Base-by-base conservation (phyloP, 2,888 invertebrate species). In the Brassicogethes aeneus region DNA sequence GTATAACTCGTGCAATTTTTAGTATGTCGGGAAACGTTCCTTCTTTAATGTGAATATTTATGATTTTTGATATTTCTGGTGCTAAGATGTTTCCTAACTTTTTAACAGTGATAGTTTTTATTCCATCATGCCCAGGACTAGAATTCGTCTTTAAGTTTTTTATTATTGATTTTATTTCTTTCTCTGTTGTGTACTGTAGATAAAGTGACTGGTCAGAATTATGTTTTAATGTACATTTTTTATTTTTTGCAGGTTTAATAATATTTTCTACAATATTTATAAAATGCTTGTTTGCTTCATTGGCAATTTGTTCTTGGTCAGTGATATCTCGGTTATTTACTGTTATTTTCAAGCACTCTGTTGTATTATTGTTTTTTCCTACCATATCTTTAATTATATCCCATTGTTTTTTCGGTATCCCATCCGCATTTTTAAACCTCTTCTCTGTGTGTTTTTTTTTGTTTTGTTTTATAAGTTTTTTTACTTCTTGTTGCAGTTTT, bases 161-260 rank as follows among this genome's bases (percentile, higher is more conserved):
- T 39, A 39, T 34, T 34, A 39, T 17, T 17, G 15, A 33, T 34
- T 32, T 16, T 39, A 39, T 39, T 39, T 39, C 39, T 16, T 39
- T 34, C 2, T 31, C 13, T 17, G 34, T 17, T 12, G 16, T 32
- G 16, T 31, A 17, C 17, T 17, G 31, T 15, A 34, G 17, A 23
- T 35, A 40, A 31, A 36, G 34, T 23, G 40, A 30, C 34, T 34
- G 12, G 30, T 34, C 29, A 29, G 34, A 35, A 5, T 10, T 34
- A 30, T 36, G 10, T 30, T 12, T 40, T 16, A 40, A 31, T 40
- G 40, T 36, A 30, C 35, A 36, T 29, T 13, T 12, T 40, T n/a
- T 17, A 15, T 17, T 29, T 40, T 36, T 34, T 15, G 30, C 13
- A 29, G 23, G 23, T 23, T 23, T 23, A 23, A 23, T 23, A 23